Base-by-base conservation (phyloP, 2,113 vertebrate genomes). In the Eubucco bourcierii region DNA sequence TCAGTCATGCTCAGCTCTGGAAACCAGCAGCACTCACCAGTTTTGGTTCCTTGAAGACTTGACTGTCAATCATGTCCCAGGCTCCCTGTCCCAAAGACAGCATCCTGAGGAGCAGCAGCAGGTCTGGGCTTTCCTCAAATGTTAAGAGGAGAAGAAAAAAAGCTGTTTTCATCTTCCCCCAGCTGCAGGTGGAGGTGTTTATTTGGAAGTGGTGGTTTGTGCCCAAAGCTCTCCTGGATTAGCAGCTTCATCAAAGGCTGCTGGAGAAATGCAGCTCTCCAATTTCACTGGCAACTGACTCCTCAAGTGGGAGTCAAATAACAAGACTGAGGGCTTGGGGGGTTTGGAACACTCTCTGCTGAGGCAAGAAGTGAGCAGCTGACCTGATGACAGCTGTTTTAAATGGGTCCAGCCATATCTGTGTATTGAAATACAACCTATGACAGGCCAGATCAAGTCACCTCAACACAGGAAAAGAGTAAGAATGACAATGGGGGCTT, bases 21-120 rank as follows among this genome's bases (percentile, higher is more conserved):
- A 29, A 16, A 66, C 64, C 46, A 39, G 39, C 87, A 72, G 20
- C 6, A 53, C 77, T 93, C 97, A 99, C 99, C 99, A 99, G 96
- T 94, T 98, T 99, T 34, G 99, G 99, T 93, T 99, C 99, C 97
- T 99, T 99, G 97, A 99, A 99, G 83, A 99, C 99, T 95, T 99
- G 99, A 95, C 99, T 99, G 98, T 99, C 99, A 8, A 99, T 99
- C 99, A 99, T 99, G 97, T 99, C 99, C 99, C 99, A 99, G 1
- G 99, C 99, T 0, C 99, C 99, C 61, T 99, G 99, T 58, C 99
- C 99, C 72, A 99, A 96, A 0, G 98, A 99, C 72, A 99, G 97
- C 98, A 99, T 99, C 97, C 99, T 97, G 28, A 99, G 98, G 41
- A 99, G 98, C 61, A 99, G 97, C 60, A 99, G 98, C 68, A 99